Evolutionary conservation across 2,113 vertebrate genomes (phyloP).

Genomic region (Physeter macrocephalus): DNA sequence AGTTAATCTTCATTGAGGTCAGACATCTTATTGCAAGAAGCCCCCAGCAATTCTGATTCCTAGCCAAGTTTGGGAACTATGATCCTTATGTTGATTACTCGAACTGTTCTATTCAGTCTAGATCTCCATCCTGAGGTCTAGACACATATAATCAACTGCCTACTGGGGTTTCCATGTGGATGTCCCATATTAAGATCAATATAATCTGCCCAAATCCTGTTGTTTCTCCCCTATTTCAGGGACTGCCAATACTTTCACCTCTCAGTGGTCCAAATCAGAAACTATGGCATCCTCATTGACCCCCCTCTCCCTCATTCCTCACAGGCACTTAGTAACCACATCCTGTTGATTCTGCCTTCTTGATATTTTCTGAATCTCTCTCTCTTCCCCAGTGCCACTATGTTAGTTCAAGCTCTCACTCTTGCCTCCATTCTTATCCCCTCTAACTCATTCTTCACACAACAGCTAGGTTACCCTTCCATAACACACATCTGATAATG

Average conservation of each 20-base stretch:
- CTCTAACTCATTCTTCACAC: background rate
- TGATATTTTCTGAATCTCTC: background rate
- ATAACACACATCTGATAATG: background rate
- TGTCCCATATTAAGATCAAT: background rate
- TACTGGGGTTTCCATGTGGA: background rate
- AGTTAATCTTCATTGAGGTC: background rate
- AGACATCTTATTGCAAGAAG: background rate
- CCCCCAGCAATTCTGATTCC: background rate
- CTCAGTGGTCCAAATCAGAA: background rate
- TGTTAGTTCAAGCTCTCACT: background rate
- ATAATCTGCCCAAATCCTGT: background rate
- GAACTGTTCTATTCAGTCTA: background rate
- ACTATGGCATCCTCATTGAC: background rate
- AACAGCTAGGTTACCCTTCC: background rate
- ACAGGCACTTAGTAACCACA: background rate
- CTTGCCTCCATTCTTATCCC: background rate
- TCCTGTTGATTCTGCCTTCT: background rate
- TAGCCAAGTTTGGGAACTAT: background rate
- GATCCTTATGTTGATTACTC: background rate
- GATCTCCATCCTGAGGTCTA: background rate
- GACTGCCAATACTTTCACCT: background rate
- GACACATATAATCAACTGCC: background rate
- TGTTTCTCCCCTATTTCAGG: background rate
- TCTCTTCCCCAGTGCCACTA: background rate
- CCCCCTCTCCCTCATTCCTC: background rate